phyloP scores from a whole-genome alignment of 1,140 invertebrate species.

The Cyrtorhinus lividipennis region DNA sequence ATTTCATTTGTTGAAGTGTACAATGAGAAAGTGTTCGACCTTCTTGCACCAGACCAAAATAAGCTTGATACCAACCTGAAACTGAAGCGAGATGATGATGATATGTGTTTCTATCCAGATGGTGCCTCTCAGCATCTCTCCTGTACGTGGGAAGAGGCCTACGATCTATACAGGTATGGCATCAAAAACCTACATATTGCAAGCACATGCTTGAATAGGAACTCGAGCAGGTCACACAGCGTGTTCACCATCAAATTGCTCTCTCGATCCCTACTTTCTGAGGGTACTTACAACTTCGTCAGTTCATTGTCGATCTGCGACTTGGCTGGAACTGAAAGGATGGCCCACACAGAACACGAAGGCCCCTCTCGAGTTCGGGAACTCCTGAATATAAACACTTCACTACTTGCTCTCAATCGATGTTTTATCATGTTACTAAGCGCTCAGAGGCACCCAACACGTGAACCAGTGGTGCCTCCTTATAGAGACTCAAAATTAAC shows the following conservation, averaged over 20 bases:
- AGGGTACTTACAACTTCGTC: background rate
- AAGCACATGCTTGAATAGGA: background rate
- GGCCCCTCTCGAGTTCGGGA: background rate
- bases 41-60: background rate
- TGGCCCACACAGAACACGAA: background rate
- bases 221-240: background rate
- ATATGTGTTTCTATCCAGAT: background rate
- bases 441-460: background rate
- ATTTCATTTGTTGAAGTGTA: background rate
- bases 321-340: background rate
- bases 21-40: background rate
- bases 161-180: background rate
- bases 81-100: background rate
- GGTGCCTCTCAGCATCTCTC: background rate
- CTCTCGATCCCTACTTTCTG: background rate
- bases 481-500: background rate
- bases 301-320: background rate
- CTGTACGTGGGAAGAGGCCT: background rate
- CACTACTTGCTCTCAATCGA: background rate
- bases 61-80: background rate
- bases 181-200: background rate
- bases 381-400: background rate
- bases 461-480: background rate
- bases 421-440: background rate
- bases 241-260: background rate